Evolutionary conservation across 1,140 invertebrate species (phyloP), one percentile per base, ranked within the genome.

Genomic region (Probaryconus sp.): DNA sequence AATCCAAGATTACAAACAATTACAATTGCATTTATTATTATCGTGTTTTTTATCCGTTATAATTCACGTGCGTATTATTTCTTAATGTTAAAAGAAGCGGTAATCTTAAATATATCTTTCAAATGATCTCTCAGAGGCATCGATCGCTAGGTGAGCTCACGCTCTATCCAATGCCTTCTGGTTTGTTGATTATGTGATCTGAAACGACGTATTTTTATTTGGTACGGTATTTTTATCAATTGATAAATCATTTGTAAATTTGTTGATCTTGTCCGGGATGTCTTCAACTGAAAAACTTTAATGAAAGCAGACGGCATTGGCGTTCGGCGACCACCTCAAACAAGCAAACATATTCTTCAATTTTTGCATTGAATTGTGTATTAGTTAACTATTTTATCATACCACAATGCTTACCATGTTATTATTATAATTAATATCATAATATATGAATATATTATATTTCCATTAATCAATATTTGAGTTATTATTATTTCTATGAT

Each of bases 41-140:
- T 38, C 16, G 2, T 33, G 7, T 56, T 67, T 53, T 68, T 42
- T 70, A 42, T 75, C 20, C 50, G 48, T 72, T 74, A n/a, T n/a
- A 43, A 51, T 64, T 53, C 40, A 64, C 38, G 56, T 77, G 72
- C 47, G 60, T 69, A 71, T 84, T 82, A 83, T 75, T 81, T 82
- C 51, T 71, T 85, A 85, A 81, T 77, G 43, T 50, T 79, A 77
- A 80, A 50, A n/a, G n/a, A n/a, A 38, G 37, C 61, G 78, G 76
- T 79, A 79, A 65, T 78, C 79, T 76, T 80, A 78, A 80, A 79
- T 69, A 67, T 60, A 80, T 77, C 81, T 85, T 87, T 86, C 85
- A 81, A 82, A 87, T 86, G 85, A 87, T 87, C 85, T 85, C 83
- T 77, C 70, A 74, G 80, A 83, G 83, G 80, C 78, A 80, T 80